Evolutionary conservation across 2,797 vertebrate genomes (phyloP), one percentile per base, ranked within the genome.

Genomic region (Anas georgica): DNA sequence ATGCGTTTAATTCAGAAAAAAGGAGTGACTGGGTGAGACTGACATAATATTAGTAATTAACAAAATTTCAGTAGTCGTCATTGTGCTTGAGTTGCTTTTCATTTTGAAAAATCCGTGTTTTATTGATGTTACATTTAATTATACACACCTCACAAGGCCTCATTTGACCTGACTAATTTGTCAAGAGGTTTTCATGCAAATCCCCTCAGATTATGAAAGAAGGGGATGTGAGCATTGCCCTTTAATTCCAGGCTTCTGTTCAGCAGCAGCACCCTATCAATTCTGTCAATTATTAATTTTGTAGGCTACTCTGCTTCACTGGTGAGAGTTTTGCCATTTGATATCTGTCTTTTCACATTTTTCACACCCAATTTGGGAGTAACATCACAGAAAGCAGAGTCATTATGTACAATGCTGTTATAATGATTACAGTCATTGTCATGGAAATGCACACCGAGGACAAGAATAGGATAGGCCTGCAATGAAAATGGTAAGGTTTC

Each of bases 291-390:
- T 94, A 81, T 50, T 91, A 86, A 79, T 89, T 89, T 63, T 81
- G 72, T 66, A 64, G 67, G 43, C 73, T 91, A 20, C 75, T 86
- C 63, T 82, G 81, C 35, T 46, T 91, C 74, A 59, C 26, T 73
- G 69, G 43, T 69, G n/a, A 88, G 52, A 75, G 54, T 83, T 73
- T 64, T 94, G 62, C 43, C 37, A 18, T 95, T 90, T 84, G 60
- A 90, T 60, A 84, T 73, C 66, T 78, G 56, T 90, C 77, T 72
- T 94, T 86, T 87, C 50, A 77, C 64, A 78, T 95, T 88, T 88
- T 87, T 96, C 92, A 91, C 54, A 83, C 48, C 20, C 67, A 86
- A 7, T 95, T 95, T 91, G 48, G 50, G 56, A 87, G 62, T 75
- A 76, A 58, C 55, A 88, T 91, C 87, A 92, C 37, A 85, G 93